Evolutionary conservation across 1,140 invertebrate genomes (phyloP), one percentile per base, ranked within the genome.

Genomic region (Armadillidium nasatum): DNA sequence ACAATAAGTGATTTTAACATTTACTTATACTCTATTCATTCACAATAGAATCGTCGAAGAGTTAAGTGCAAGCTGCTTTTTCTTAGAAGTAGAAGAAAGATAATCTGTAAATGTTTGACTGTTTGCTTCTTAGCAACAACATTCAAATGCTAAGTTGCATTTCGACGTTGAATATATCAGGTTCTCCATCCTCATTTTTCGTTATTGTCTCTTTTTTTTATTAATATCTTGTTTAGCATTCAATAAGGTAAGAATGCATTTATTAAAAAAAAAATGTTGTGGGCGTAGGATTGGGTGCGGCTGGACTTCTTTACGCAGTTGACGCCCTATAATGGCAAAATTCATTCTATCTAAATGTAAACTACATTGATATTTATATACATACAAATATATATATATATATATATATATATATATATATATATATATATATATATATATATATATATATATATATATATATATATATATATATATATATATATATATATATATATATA

Each of bases 381-480:
- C 7, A 60, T 60, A 60, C 7, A 60, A 3, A 60, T 60, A 60
- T 60, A 60, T 60, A 60, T 60, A 60, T 60, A 60, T 60, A 60
- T 60, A 60, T 60, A 60, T 60, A 33, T 33, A 33, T 33, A 33
- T 33, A 33, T 60, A 60, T 60, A 60, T 60, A 60, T 60, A 4
- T 4, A 4, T 60, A 60, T 60, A 60, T 60, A 60, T 60, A 60
- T 60, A 60, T 50, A 60, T 60, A 60, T 60, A 60, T 60, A 60
- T 60, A 60, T 60, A 60, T 60, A 60, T n/a, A 60, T 60, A 60
- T 60, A 60, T 60, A 60, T 60, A 60, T 60, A 60, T 60, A 60
- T 60, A 60, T 60, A 60, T 50, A 50, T 50, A 50, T 50, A 50
- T 50, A 50, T 50, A 50, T 50, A 50, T 50, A 50, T 50, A 50